phyloP scores from a whole-genome alignment of 2,797 vertebrate genomes.

The Tragelaphus oryx region DNA sequence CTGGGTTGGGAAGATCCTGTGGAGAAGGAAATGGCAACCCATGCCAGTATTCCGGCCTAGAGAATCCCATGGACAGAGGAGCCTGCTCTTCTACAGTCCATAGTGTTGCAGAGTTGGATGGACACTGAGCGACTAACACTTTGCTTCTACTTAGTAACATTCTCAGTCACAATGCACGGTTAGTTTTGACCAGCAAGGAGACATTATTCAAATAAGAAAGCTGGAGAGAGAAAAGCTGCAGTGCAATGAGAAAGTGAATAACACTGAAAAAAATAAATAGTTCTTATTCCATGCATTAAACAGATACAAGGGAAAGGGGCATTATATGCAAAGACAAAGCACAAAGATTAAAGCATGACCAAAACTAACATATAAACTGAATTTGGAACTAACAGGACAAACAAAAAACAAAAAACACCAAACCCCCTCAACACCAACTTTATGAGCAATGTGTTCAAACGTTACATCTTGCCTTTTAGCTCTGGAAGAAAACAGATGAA shows the following conservation, averaged over 20 bases:
- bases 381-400: not conserved
- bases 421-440: not conserved
- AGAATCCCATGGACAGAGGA: not conserved
- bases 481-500: not conserved
- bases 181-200: not conserved
- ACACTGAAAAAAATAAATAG: not conserved
- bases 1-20: not conserved
- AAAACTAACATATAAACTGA: not conserved
- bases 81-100: not conserved
- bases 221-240: not conserved
- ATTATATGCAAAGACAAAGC: not conserved
- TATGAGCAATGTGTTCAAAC: slow-evolving; percentile 19
- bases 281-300: not conserved
- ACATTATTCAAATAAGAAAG: slow-evolving; percentile 31
- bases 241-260: not conserved
- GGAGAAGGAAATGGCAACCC: not conserved
- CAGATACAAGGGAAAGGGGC: not conserved
- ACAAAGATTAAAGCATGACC: not conserved
- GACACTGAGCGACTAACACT: not conserved
- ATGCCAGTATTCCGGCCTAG: not conserved
- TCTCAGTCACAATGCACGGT: not conserved
- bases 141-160: not conserved
- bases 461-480: not conserved
- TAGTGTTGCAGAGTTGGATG: not conserved
- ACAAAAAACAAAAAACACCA: not conserved